Evolutionary conservation across 2,797 vertebrate species (phyloP), one percentile per base, ranked within the genome.

Genomic region (Euthynnus affinis): DNA sequence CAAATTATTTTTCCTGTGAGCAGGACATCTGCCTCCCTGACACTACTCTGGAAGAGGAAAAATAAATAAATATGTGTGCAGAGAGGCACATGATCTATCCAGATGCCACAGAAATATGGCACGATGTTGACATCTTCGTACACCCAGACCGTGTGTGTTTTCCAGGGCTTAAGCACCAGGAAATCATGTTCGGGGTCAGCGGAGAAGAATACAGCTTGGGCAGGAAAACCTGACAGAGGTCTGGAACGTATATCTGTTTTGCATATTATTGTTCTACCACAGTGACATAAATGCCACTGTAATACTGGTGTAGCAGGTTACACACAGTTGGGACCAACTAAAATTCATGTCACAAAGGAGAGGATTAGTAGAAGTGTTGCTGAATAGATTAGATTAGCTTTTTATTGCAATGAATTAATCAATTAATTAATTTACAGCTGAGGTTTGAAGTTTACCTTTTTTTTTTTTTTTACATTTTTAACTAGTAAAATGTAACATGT

Each of bases 1-100:
- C 95, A 97, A 97, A 97, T 97, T 94, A 95, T 96, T 95, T 89
- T 89, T 90, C 88, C 96, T 96, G 95, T 96, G 96, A 96, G 94
- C 95, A 96, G 94, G 93, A 96, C 97, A 97, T 98, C 96, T 98
- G 97, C 96, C 95, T 92, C 76, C 88, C 87, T 92, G 95, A 92
- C 88, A 91, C 83, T 71, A 75, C 87, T 91, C 80, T 85, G 87
- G 87, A 92, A 86, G 88, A 83, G 85, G 91, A 90, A 93, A 95
- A 96, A 96, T 96, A 95, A 95, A 91, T 91, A 95, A 95, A 89
- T 91, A 92, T 89, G 88, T 91, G 88, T 87, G 87, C 82, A 87
- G 79, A 77, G 87, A 90, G 82, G 88, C 89, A 90, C 90, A 91
- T 87, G 94, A 94, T 92, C 87, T 56, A 94, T 96, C 95, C 96